Percentiles rank a stretch among this genome's conserved stretches.
These are phyloP conservation scores for Condylostylus longicornis DNA, from an alignment of 1,140 invertebrate species.

Conservation along the genomic window DNA sequence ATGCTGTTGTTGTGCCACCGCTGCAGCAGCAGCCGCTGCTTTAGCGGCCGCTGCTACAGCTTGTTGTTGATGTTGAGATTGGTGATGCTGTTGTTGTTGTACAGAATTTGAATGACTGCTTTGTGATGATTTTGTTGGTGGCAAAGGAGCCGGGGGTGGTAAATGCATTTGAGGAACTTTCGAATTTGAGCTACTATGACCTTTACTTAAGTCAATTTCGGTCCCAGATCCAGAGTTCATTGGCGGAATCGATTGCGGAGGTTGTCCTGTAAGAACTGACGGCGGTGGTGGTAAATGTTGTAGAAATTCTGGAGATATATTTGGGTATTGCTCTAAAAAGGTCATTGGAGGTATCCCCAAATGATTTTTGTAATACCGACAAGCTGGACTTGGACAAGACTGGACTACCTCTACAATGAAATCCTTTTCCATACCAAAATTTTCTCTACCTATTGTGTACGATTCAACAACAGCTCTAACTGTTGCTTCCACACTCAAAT, in stretches of 20 bases:
- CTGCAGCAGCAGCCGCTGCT: constrained; percentile 8
- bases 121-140: constrained; percentile 18
- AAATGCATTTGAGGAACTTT: constrained; percentile 19
- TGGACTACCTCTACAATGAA: constrained; percentile 76
- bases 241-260: too few relatives aligned
- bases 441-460: constrained; percentile 69
- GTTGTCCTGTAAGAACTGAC: constrained; percentile 15
- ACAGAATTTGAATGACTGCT: constrained; percentile 11
- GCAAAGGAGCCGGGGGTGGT: too few relatives aligned
- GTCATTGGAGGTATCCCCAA: constrained; percentile 48
- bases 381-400: constrained; percentile 70
- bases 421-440: constrained; percentile 79
- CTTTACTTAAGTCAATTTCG: constrained; percentile 26
- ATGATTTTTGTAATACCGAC: constrained; percentile 72
- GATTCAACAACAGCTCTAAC: constrained; percentile 68
- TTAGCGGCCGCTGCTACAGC: constrained; percentile 4
- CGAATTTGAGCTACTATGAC: not conserved
- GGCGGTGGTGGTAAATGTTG: constrained; percentile 34
- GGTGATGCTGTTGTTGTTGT: constrained; percentile 23
- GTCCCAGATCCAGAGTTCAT: constrained; percentile 8
- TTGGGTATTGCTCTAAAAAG: constrained; percentile 29
- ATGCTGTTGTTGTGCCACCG: constrained; percentile 24
- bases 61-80: constrained; percentile 25
- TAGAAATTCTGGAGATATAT: constrained; percentile 27
- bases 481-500: constrained; percentile 64